These are phyloP conservation scores for Noctilio leporinus DNA, from an alignment of 2,113 vertebrate genomes.

Conservation along the genomic window DNA sequence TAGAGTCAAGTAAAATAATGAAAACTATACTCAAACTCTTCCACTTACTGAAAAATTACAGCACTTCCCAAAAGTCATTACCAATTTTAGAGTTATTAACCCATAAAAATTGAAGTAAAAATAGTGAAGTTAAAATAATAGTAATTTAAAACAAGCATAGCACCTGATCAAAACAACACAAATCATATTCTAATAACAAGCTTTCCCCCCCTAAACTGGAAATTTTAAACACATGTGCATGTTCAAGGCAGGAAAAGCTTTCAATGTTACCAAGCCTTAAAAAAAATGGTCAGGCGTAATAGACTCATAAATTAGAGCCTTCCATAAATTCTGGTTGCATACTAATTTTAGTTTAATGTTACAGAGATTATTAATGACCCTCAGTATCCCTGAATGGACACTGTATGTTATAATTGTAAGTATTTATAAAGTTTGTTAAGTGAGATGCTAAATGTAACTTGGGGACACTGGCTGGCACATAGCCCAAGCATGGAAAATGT, in stretches of 20 bases:
- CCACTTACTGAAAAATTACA: not conserved
- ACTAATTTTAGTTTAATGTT: constrained; percentile 33
- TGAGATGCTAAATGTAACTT: not conserved
- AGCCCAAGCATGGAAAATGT: not conserved
- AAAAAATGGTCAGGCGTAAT: not conserved
- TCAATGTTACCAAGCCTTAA: not conserved
- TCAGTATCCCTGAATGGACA: not conserved
- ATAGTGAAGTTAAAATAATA: not conserved
- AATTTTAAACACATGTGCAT: not conserved
- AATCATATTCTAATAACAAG: not conserved
- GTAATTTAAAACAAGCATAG: not conserved
- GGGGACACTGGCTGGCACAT: not conserved
- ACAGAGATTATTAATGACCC: not conserved
- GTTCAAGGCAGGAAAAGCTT: not conserved
- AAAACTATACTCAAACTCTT: not conserved
- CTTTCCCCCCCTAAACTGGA: not conserved
- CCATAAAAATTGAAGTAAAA: not conserved
- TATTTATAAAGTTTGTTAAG: not conserved
- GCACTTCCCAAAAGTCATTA: not conserved
- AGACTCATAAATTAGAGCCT: not conserved
- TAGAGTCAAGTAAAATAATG: not conserved
- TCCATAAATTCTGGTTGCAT: not conserved
- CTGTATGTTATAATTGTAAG: not conserved
- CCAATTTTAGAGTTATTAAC: not conserved
- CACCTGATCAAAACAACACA: not conserved